Base-by-base conservation (phyloP, 1,140 invertebrate genomes). In the Zaprionus ghesquierei region DNA sequence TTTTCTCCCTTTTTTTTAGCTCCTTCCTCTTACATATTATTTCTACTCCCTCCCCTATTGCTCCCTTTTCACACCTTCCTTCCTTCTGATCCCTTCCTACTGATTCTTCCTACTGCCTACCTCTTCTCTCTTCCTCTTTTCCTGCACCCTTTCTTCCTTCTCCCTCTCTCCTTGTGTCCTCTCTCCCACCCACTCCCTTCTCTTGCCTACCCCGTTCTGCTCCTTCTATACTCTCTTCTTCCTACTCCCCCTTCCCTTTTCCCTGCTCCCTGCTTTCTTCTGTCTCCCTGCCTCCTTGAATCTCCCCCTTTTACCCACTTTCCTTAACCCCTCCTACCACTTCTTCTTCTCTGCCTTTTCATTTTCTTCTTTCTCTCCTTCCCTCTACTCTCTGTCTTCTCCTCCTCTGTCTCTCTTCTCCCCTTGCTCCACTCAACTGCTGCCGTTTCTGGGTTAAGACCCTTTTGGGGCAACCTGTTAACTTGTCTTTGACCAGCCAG, bases 361-460 rank as follows among this genome's bases (percentile, higher is more conserved):
- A 6, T 38, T n/a, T n/a, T n/a, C 35, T 8, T 38, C 10, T 10
- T 2, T 15, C 6, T 5, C 35, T 15, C 9, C 10, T 13, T 35
- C 33, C 4, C 33, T n/a, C 1, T 13, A 3, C 5, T 1, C n/a
- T 18, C n/a, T 5, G 0, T 4, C 12, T 5, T n/a, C 13, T n/a
- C 35, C n/a, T 5, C n/a, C 5, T n/a, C 35, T 0, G n/a, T 0
- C n/a, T 6, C 13, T n/a, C 5, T 38, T 6, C n/a, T 2, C 13
- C 20, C 8, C 41, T 44, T 12, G 6, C 31, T n/a, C 33, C 12
- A 2, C 15, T 18, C 2, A 22, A 29, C 49, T 18, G 50, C 5
- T 10, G 0, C 8, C 18, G 56, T 81, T 76, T 72, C 72, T 87
- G 75, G 82, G 82, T 79, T 82, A 86, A 87, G 64, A 79, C 82